Evolutionary conservation across 2,797 vertebrate species (phyloP).

Genomic region (Peromyscus aztecus): DNA sequence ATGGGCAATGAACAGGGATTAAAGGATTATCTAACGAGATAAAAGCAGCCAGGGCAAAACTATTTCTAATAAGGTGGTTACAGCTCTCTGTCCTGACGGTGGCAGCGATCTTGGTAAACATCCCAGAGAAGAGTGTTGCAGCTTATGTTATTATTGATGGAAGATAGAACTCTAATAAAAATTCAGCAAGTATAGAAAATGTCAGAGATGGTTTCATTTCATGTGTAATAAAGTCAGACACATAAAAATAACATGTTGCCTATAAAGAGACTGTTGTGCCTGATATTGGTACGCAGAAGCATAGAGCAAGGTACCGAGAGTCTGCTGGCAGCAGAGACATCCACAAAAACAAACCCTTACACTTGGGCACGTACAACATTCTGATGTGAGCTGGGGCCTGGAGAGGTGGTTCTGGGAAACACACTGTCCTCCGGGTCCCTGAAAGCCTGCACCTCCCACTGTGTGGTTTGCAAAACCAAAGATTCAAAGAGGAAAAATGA

Average conservation of each 20-base stretch:
- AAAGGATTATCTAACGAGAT: conserved; percentile 85
- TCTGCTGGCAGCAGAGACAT: neutral
- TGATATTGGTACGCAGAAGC: neutral
- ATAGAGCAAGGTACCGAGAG: conserved; percentile 3
- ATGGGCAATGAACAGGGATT: conserved; percentile 75
- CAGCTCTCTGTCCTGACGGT: conserved; percentile 68
- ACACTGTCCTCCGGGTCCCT: neutral
- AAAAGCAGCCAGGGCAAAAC: conserved; percentile 81
- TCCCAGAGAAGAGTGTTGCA: conserved; percentile 51
- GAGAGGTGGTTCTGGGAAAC: neutral
- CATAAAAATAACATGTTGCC: conserved; percentile 80
- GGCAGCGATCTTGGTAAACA: conserved; percentile 69
- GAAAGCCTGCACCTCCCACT: neutral
- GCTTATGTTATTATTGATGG: conserved; percentile 72
- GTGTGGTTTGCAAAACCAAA: conserved; percentile 14
- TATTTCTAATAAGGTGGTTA: conserved; percentile 79
- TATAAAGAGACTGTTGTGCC: conserved; percentile 67
- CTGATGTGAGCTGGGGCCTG: neutral
- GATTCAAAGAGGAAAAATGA: neutral
- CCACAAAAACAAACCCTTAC: neutral
- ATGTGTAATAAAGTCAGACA: conserved; percentile 66
- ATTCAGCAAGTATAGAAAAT: conserved; percentile 72
- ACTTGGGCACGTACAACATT: neutral
- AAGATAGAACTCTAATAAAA: conserved; percentile 77
- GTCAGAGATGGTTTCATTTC: conserved; percentile 75